These are phyloP conservation scores for Operophtera brumata DNA, from an alignment of 2,888 invertebrate genomes.

Conservation along the genomic window DNA sequence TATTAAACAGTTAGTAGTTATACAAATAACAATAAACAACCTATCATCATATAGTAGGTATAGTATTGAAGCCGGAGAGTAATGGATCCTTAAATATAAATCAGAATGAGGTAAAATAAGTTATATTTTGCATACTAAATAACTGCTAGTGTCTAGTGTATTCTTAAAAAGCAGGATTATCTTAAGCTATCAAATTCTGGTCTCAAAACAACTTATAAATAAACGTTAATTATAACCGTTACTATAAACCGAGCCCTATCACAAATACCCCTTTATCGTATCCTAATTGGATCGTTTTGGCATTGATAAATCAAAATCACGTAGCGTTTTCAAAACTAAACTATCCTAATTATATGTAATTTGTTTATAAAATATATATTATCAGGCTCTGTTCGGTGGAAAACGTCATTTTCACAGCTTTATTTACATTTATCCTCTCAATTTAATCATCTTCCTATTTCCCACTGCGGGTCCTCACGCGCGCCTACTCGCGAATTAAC, in stretches of 20 bases:
- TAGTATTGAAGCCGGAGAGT: too few relatives aligned
- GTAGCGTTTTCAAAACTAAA: constrained; percentile 4
- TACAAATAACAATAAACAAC: too few relatives aligned
- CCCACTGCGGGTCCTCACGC: too few relatives aligned
- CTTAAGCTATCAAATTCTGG: neutral
- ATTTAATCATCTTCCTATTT: neutral
- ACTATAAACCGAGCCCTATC: neutral
- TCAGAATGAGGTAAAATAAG: too few relatives aligned
- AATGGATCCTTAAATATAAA: too few relatives aligned
- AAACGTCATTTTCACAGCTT: constrained; percentile 31
- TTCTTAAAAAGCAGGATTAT: neutral
- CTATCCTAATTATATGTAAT: constrained; percentile 12
- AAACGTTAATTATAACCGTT: constrained; percentile 21
- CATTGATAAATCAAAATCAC: constrained; percentile 15
- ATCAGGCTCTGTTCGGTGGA: constrained; percentile 40
- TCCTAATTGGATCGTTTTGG: constrained; percentile 10
- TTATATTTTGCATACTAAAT: too few relatives aligned
- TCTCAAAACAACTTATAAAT: constrained; percentile 6
- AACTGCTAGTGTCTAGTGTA: too few relatives aligned
- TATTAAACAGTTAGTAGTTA: too few relatives aligned
- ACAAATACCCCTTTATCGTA: neutral
- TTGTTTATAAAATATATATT: constrained; percentile 33
- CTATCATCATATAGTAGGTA: too few relatives aligned
- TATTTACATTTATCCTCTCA: constrained; percentile 18
- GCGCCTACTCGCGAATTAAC: too few relatives aligned